Base-by-base conservation (phyloP, 2,888 invertebrate genomes). In the Patella caerulea region DNA sequence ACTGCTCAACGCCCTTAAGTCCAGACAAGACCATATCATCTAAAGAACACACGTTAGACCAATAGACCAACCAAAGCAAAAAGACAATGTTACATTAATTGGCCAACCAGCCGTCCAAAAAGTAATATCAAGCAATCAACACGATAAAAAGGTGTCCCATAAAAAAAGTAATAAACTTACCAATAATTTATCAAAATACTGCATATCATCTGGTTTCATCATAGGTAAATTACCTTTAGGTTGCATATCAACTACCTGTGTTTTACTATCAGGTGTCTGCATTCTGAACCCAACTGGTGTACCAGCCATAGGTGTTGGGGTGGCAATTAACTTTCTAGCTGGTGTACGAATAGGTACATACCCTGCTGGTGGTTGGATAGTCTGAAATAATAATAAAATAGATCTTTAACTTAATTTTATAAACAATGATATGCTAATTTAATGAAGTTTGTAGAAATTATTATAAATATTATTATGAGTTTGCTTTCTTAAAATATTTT, bases 181-280 rank as follows among this genome's bases (percentile, higher is more conserved):
- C 84, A 99, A 94, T 83, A 99, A 93, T 92, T 99, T 99, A 92
- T 99, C 99, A 92, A 99, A 99, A 93, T 99, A 99, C 93, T 99
- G 99, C 72, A 99, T 98, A 93, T 98, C 98, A 92, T 99, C 99
- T 0, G 99, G 99, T 92, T 99, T 99, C 95, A 99, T 96, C 91
- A 99, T 98, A 19, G 99, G 99, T 86, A 99, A 94, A 93, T 99
- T 99, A 65, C 93, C 94, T 92, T 98, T 98, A 1, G 99, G 99
- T 93, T 99, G 99, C 91, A 97, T 97, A 92, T 99, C 99, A 88
- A 98, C 95, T 91, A 96, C 96, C 89, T 88, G 87, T 15, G 83
- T 80, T 81, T 90, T 90, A 75, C 81, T 84, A 82, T 92, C 92
- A 17, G 92, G 92, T 0, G 92, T 92, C 85, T 90, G 90, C 91